Evolutionary conservation across 2,797 vertebrate species (phyloP), one percentile per base, ranked within the genome.

Genomic region (Rhinatrema bivittatum): DNA sequence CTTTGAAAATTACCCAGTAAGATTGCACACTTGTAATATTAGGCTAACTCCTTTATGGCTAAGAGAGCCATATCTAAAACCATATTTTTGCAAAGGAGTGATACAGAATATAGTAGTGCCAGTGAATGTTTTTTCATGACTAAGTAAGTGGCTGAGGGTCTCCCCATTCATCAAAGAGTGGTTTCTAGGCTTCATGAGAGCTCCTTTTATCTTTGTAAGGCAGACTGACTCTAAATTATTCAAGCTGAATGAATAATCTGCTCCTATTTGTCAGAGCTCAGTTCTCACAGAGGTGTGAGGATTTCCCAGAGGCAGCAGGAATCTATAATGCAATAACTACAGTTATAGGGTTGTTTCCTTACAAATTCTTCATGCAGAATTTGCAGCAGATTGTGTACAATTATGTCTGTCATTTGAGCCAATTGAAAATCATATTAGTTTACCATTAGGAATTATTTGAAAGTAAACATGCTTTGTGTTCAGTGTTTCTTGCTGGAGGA

Each of bases 161-260:
- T 65, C 56, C 59, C 56, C 25, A 41, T 25, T 43, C 52, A 56
- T 42, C 40, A 46, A n/a, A n/a, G 21, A 15, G 32, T 55, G 41
- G 57, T 52, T 59, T 62, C 39, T 47, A 62, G 29, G 52, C 2
- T 0, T 62, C 41, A 49, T 53, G 63, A 65, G 68, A 69, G 51
- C 47, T 65, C 61, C 53, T 54, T 44, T 22, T n/a, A n/a, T n/a
- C n/a, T n/a, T n/a, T n/a, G n/a, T 27, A 55, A 65, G 31, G 50
- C 45, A 63, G 45, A 43, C 40, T 50, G 45, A 65, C 18, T 36
- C 27, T 65, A 56, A 65, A 65, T 67, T 63, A 67, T 65, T 68
- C 59, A 68, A 67, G 47, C 39, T 47, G 52, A 59, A 63, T 19
- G 50, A 63, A 65, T 63, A 59, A 53, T 67, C n/a, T n/a, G n/a